Percentiles rank a stretch among this genome's conserved stretches.
phyloP scores from a whole-genome alignment of 2,113 vertebrate genomes.

The Falco punctatus region DNA sequence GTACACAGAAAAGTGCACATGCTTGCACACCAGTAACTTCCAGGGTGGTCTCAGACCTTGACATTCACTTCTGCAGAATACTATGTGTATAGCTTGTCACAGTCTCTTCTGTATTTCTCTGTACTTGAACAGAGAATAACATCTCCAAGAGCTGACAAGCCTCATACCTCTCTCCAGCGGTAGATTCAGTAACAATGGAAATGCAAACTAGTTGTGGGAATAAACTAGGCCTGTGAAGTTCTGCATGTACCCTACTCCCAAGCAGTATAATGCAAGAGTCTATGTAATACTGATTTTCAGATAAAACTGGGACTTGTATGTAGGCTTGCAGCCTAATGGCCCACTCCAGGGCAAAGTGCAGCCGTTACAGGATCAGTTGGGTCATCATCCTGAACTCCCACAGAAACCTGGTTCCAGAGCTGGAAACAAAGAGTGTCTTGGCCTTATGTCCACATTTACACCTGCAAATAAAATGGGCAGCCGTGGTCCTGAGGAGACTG shows the following conservation, averaged over 20 bases:
- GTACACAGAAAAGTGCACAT: neutral
- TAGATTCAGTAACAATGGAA: neutral
- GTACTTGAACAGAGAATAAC: neutral
- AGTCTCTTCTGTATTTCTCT: neutral
- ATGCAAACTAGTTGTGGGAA: neutral
- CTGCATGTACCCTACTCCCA: neutral
- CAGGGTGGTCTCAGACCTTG: neutral
- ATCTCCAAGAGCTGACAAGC: neutral
- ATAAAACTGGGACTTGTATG: neutral
- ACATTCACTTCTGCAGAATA: neutral
- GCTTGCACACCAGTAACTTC: neutral
- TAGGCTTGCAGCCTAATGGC: neutral
- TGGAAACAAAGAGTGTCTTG: neutral
- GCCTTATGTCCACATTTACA: neutral
- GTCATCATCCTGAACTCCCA: neutral
- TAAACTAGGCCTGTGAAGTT: neutral
- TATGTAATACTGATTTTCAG: neutral
- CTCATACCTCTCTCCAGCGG: neutral
- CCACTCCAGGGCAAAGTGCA: neutral
- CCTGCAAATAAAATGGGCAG: neutral
- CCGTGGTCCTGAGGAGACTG: neutral
- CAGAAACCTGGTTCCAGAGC: neutral
- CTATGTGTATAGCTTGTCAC: neutral
- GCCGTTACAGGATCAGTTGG: neutral
- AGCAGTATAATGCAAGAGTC: neutral